Evolutionary conservation across 2,888 invertebrate species (phyloP), one percentile per base, ranked within the genome.

Genomic region (Tribolium freemani): DNA sequence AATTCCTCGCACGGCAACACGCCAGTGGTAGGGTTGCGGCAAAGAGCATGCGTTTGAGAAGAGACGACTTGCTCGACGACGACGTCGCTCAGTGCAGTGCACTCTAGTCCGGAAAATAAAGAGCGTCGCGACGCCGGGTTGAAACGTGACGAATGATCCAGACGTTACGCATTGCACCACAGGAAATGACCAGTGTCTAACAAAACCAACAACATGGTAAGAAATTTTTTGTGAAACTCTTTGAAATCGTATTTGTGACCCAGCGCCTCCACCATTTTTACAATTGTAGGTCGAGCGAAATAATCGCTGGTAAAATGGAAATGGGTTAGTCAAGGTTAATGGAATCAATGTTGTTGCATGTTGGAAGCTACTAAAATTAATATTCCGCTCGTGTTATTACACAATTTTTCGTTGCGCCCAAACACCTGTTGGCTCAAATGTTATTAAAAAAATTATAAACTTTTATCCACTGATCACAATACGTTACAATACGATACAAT

Each of bases 31-130:
- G 73, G 70, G 73, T 71, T 72, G 75, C 75, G 74, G 71, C 74
- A 69, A 38, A 60, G 74, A 70, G 77, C 77, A 77, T 77, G 77
- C 77, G 75, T 75, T 53, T 21, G 69, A 57, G 48, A 31, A 10
- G 8, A 50, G 13, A 31, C 67, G 71, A 53, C 71, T 66, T 53
- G 13, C 11, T 48, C 13, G 38, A 31, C 67, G 60, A 45, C 71
- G 60, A 31, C 71, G 71, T 58, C 51, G 44, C 53, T 44, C 60
- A 26, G 71, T 71, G 71, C 71, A 71, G 66, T 66, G 54, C 58
- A 68, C 66, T 50, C 53, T 31, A 57, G 58, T 44, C 13, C 44
- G 11, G 38, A 45, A 31, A 31, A 30, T 38, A 21, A n/a, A 20
- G 8, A 45, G 54, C 71, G 71, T 71, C 71, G 71, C 66, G 67